Conservation (phyloP, 1,140 invertebrate genomes). For the Ganaspis sp. region DNA sequence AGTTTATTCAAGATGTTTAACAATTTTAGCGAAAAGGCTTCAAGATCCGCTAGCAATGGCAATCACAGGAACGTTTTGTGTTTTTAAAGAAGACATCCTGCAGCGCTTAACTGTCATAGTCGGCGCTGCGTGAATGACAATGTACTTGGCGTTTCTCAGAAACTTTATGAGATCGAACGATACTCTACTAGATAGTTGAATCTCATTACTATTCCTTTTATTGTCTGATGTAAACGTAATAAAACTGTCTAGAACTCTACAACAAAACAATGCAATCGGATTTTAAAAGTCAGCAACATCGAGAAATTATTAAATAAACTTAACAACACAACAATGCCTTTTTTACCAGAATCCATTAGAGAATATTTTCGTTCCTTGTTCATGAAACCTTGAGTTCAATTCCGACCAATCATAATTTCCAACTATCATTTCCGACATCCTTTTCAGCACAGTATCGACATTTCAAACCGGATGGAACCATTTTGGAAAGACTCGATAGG, state of each 20-base stretch:
- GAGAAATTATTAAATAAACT: background rate
- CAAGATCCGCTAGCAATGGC: no score
- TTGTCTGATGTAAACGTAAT: background rate
- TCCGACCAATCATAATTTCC: no score
- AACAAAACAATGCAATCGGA: background rate
- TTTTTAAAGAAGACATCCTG: background rate
- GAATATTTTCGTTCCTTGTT: no score
- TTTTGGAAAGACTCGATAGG: no score
- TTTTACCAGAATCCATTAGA: no score
- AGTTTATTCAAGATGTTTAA: no score
- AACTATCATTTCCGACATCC: no score
- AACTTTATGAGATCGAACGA: background rate
- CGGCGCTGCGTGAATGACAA: background rate
- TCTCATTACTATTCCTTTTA: slow-evolving; percentile 10
- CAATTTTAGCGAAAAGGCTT: no score
- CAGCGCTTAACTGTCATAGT: background rate
- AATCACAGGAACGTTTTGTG: background rate
- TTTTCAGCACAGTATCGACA: no score
- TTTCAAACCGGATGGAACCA: no score
- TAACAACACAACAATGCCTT: no score
- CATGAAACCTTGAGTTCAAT: no score
- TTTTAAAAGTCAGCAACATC: background rate
- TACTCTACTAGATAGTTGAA: slow-evolving; percentile 9
- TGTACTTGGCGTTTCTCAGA: slow-evolving; percentile 12
- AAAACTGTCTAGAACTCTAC: background rate